These are phyloP conservation scores for Ameiurus melas DNA, from an alignment of 2,113 vertebrate species.

Conservation along the genomic window DNA sequence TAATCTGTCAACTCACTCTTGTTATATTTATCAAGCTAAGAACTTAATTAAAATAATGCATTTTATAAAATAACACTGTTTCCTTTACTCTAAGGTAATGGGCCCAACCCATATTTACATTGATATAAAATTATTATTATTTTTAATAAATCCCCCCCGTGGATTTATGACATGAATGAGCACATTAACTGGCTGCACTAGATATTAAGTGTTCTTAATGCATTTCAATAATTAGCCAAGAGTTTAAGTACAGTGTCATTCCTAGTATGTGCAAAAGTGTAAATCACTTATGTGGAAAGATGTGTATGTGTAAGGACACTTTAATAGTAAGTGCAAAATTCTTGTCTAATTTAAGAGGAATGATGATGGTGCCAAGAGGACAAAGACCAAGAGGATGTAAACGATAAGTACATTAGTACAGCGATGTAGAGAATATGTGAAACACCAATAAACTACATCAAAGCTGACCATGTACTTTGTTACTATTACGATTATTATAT, in stretches of 20 bases:
- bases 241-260: not conserved
- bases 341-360: not conserved
- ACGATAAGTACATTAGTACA: not conserved
- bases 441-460: not conserved
- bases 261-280: not conserved
- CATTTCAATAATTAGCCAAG: not conserved
- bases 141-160: too few species aligned
- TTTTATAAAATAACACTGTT: not conserved
- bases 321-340: not conserved
- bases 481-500: not conserved
- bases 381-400: not conserved
- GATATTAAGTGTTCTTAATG: not conserved
- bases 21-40: not conserved
- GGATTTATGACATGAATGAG: constrained; percentile 40
- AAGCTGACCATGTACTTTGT: not conserved
- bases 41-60: not conserved
- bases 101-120: constrained; percentile 45
- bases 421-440: not conserved
- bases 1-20: not conserved
- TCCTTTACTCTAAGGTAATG: not conserved
- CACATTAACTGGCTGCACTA: constrained; percentile 38
- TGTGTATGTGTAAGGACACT: not conserved
- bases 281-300: not conserved
- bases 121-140: too few species aligned
- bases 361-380: not conserved